Base-by-base conservation (phyloP, 2,113 vertebrate genomes). In the Coptodon rendalli region DNA sequence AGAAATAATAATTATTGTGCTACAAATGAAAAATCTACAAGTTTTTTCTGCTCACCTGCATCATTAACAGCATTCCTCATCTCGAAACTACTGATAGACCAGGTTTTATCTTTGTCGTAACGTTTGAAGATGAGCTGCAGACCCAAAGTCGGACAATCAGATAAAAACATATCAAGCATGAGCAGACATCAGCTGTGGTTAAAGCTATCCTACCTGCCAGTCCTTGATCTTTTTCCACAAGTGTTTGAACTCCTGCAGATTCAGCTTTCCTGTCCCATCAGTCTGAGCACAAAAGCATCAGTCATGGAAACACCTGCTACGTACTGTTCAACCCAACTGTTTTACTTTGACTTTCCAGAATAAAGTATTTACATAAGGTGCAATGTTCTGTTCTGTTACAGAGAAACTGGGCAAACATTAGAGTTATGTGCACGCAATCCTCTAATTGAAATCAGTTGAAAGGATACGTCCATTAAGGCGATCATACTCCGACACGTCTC, bases 401-500 rank as follows among this genome's bases (percentile, higher is more conserved):
- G 45, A 19, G 29, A 79, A 11, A 34, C 27, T 27, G 66, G 66
- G 7, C 22, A 43, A 27, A 73, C 13, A 73, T 38, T 24, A 45
- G 22, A 16, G 2, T 53, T 54, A 11, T n/a, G 13, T 27, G 13
- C 27, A 43, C 16, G 14, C 13, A 22, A n/a, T 8, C 36, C 10
- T 48, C 9, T 7, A 22, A 5, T 2, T 38, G 61, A 3, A 50
- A 29, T 6, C 7, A 13, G 2, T 36, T 57, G 9, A 19, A 96
- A 97, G 97, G 98, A 99, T 99, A 99, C 99, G 36, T 99, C 99
- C 98, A 99, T 97, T 78, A 99, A 95, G 12, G 99, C 98, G 22
- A 99, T 99, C 98, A 99, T 99, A 95, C 98, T 99, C 29, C 98
- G 97, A 89, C 99, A 99, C 22, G 98, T 98, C 90, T 99, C 99